A percentile compares a stretch with the other conserved stretches of the same genome.
Evolutionary conservation across 2,797 vertebrate species (phyloP).

Genomic region (Phaenicophaeus curvirostris): DNA sequence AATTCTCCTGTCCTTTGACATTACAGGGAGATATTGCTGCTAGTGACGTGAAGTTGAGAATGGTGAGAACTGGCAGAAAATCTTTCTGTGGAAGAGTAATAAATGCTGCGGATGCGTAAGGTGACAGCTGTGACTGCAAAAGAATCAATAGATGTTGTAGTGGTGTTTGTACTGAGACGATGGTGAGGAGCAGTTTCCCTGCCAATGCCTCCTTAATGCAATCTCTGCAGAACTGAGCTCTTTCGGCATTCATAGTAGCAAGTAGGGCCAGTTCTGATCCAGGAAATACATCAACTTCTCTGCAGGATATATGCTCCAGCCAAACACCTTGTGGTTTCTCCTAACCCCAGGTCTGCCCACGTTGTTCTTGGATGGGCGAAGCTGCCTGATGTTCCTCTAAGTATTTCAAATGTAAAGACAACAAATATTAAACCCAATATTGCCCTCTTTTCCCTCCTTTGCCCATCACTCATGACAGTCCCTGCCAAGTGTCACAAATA

Average conservation of each 20-base stretch:
- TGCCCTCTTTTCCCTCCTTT: not conserved
- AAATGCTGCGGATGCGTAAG: not conserved
- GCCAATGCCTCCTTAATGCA: not conserved
- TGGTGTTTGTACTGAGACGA: not conserved
- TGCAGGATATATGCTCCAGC: not conserved
- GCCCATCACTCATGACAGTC: not conserved
- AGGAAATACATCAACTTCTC: accelerated
- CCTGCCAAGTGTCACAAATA: not conserved
- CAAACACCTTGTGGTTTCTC: not conserved
- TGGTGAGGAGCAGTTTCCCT: not conserved
- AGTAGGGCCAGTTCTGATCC: too few species aligned
- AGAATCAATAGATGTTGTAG: accelerated
- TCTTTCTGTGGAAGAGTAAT: not conserved
- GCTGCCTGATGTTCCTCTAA: not conserved
- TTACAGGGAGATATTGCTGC: not conserved
- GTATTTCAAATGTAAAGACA: too few species aligned
- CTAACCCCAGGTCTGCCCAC: not conserved
- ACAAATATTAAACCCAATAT: not conserved
- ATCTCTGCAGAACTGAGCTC: not conserved
- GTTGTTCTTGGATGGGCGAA: not conserved
- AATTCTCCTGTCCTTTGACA: accelerated
- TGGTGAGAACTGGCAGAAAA: not conserved
- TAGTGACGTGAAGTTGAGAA: accelerated
- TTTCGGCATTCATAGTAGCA: accelerated
- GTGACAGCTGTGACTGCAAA: not conserved